Conservation (phyloP, 2,888 invertebrate species). For the Monopis laevigella region DNA sequence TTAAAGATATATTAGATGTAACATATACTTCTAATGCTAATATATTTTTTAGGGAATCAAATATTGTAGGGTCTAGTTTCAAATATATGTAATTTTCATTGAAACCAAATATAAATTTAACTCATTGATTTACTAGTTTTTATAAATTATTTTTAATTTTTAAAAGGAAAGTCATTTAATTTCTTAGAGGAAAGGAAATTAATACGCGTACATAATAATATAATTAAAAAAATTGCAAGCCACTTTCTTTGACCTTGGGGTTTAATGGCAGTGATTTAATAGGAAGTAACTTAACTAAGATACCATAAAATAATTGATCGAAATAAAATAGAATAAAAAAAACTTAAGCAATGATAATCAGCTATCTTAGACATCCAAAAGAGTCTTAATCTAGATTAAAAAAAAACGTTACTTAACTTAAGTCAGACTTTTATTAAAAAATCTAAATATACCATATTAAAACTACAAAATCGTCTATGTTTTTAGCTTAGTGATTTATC, state of each 20-base stretch:
- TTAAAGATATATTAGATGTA: background rate
- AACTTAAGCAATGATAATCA: too few species aligned
- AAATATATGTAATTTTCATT: background rate
- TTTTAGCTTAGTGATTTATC: background rate
- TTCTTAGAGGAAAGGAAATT: background rate
- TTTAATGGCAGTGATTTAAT: background rate
- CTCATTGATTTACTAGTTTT: too few species aligned
- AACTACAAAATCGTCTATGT: too few species aligned
- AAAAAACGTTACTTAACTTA: too few species aligned
- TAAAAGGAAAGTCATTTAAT: background rate
- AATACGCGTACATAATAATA: background rate
- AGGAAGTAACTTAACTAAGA: too few species aligned
- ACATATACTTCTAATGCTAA: background rate
- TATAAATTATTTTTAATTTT: background rate
- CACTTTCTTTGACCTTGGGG: too few species aligned
- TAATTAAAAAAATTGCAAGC: background rate
- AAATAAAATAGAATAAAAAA: too few species aligned
- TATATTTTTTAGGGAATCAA: background rate
- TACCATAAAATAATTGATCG: too few species aligned
- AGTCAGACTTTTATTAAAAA: too few species aligned
- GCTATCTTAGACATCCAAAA: too few species aligned
- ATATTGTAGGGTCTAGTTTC: background rate
- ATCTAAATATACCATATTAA: too few species aligned
- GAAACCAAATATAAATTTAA: background rate
- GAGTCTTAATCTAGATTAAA: too few species aligned